phyloP scores from a whole-genome alignment of 2,797 vertebrate genomes.

The Tachyglossus aculeatus region DNA sequence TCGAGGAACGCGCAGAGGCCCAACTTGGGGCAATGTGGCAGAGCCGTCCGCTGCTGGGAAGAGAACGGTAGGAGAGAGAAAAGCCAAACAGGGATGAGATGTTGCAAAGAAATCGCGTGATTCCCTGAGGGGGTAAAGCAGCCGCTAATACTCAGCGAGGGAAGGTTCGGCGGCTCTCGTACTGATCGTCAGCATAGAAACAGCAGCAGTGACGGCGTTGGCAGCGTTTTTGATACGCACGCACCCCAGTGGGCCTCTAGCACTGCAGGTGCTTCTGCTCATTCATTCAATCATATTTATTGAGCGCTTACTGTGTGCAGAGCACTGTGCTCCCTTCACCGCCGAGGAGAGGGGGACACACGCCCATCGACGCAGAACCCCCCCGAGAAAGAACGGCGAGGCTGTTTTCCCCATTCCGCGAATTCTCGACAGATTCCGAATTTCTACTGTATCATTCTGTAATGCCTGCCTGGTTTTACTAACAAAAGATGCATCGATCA shows the following conservation, averaged over 20 bases:
- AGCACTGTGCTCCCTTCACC: no score
- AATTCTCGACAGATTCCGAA: neutral
- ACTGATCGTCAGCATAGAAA: no score
- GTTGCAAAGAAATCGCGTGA: conserved; percentile 5
- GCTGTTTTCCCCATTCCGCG: neutral
- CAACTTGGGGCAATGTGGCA: neutral
- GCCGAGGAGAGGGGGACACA: no score
- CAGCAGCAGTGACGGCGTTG: no score
- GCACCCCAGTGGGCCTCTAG: no score
- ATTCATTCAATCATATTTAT: no score
- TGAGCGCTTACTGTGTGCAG: no score
- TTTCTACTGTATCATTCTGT: conserved; percentile 16
- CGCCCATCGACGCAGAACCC: no score
- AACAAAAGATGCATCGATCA: conserved; percentile 34
- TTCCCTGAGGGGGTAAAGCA: neutral
- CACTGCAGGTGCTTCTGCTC: no score
- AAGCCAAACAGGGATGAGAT: neutral
- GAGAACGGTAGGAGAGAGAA: conserved; percentile 13
- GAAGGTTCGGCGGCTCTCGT: no score
- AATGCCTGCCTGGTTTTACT: conserved; percentile 3
- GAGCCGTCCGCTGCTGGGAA: conserved; percentile 16
- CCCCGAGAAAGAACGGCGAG: neutral
- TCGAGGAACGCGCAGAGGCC: neutral
- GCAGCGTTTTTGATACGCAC: no score
- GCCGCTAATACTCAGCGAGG: no score